Percentiles rank a stretch among this genome's conserved stretches.
Conservation (phyloP, 2,113 vertebrate species). For the Triplophysa rosa region DNA sequence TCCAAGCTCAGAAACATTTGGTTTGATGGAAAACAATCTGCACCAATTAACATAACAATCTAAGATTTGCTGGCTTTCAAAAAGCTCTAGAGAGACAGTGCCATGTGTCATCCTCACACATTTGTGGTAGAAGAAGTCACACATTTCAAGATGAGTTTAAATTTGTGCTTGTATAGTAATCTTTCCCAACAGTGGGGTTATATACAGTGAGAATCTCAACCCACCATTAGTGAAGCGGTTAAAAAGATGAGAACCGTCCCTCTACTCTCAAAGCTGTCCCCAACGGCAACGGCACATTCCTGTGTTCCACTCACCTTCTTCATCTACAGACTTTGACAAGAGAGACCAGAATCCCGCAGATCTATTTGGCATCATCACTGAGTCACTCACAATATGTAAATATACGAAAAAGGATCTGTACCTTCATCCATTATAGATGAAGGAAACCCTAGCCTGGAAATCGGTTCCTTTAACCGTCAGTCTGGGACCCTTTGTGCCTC, state of each 20-base stretch:
- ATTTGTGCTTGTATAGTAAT: slow-evolving; percentile 41
- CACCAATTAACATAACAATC: slow-evolving; percentile 17
- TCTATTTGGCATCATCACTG: slow-evolving; percentile 71
- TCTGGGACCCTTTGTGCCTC: slow-evolving; percentile 62
- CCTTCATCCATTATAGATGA: slow-evolving; percentile 74
- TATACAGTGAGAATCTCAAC: slow-evolving; percentile 32
- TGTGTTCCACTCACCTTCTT: slow-evolving; percentile 69
- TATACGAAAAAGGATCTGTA: slow-evolving; percentile 61
- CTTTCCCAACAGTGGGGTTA: slow-evolving; percentile 25
- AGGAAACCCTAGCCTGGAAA: slow-evolving; percentile 66
- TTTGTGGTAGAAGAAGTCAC: slow-evolving; percentile 21
- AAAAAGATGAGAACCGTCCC: slow-evolving; percentile 37
- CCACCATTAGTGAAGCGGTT: slow-evolving; percentile 46
- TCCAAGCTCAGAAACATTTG: neutral
- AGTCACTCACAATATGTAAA: slow-evolving; percentile 74
- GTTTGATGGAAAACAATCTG: slow-evolving; percentile 4
- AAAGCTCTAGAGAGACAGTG: slow-evolving; percentile 3
- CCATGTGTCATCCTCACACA: neutral
- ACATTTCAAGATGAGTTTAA: slow-evolving; percentile 38
- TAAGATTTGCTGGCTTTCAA: slow-evolving; percentile 36
- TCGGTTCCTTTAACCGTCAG: slow-evolving; percentile 65
- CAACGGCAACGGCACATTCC: slow-evolving; percentile 61
- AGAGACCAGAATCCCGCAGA: slow-evolving; percentile 65
- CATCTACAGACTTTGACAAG: slow-evolving; percentile 70
- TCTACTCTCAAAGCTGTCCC: slow-evolving; percentile 60